phyloP scores from a whole-genome alignment of 2,888 invertebrate species.

The Bembecia ichneumoniformis region DNA sequence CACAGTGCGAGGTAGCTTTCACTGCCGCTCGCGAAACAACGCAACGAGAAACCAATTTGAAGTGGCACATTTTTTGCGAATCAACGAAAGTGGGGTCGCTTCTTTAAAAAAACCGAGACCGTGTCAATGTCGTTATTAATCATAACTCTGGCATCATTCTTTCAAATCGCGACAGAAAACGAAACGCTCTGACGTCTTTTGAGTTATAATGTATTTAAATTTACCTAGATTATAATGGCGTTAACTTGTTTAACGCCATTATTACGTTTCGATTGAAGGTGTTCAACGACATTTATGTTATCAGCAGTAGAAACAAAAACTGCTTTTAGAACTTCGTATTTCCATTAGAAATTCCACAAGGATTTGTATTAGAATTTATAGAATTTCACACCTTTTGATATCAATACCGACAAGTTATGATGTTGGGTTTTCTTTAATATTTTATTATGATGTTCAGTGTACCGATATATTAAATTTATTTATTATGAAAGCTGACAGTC shows the following conservation, averaged over 20 bases:
- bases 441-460: too few relatives aligned
- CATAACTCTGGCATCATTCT: constrained; percentile 6
- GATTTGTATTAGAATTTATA: neutral
- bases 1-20: constrained; percentile 29
- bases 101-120: constrained; percentile 11
- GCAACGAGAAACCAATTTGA: constrained; percentile 28
- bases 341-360: neutral
- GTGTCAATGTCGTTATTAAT: constrained; percentile 19
- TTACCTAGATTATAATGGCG: too few relatives aligned
- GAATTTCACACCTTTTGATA: too few relatives aligned
- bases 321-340: constrained; percentile 14
- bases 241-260: too few relatives aligned
- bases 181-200: neutral
- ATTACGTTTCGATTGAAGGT: neutral
- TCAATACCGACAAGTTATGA: too few relatives aligned
- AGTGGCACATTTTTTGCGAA: constrained; percentile 19
- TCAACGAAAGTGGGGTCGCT: constrained; percentile 29
- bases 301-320: neutral
- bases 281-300: neutral
- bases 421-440: too few relatives aligned
- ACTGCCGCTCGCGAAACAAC: constrained; percentile 20
- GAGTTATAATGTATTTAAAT: too few relatives aligned
- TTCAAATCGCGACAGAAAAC: neutral
- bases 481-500: too few relatives aligned
- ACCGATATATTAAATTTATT: too few relatives aligned